These are phyloP conservation scores for Drosophila sucinea DNA, from an alignment of 1,140 invertebrate genomes.

Conservation along the genomic window DNA sequence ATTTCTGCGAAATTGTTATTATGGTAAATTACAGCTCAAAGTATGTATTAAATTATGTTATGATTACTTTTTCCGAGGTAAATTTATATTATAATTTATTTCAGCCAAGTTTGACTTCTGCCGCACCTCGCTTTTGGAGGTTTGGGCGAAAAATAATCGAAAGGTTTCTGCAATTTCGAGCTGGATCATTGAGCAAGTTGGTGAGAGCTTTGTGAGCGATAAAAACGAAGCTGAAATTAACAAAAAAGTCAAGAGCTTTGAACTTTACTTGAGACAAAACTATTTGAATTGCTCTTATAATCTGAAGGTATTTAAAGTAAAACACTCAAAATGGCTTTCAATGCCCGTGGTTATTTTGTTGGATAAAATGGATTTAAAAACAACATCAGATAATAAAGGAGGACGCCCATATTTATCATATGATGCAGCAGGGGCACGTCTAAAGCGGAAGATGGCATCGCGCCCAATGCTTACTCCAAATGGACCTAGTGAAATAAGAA, in stretches of 20 bases:
- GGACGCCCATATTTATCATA: too few relatives aligned
- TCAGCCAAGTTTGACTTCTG: slow-evolving; percentile 1
- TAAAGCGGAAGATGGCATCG: background rate
- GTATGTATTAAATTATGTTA: background rate
- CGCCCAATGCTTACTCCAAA: background rate
- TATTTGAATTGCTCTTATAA: too few relatives aligned
- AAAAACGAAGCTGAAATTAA: too few relatives aligned
- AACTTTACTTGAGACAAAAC: too few relatives aligned
- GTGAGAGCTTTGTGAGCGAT: too few relatives aligned
- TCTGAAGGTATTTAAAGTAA: too few relatives aligned
- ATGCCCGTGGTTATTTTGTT: too few relatives aligned
- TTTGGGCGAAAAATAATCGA: slow-evolving; percentile 5
- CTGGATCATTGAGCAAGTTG: too few relatives aligned
- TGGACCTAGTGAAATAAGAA: slow-evolving; percentile 1
- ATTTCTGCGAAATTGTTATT: too few relatives aligned
- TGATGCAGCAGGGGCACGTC: background rate
- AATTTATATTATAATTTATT: slow-evolving; percentile 4
- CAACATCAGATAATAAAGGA: background rate
- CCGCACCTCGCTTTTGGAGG: slow-evolving; percentile 4
- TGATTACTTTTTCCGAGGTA: slow-evolving; percentile 1
- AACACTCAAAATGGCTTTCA: too few relatives aligned
- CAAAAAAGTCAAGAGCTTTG: too few relatives aligned
- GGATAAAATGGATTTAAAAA: slow-evolving; percentile 1
- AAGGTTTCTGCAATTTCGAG: background rate
- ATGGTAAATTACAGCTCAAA: too few relatives aligned